Evolutionary conservation across 2,888 invertebrate species (phyloP).

Genomic region (Amphipoea oculea): DNA sequence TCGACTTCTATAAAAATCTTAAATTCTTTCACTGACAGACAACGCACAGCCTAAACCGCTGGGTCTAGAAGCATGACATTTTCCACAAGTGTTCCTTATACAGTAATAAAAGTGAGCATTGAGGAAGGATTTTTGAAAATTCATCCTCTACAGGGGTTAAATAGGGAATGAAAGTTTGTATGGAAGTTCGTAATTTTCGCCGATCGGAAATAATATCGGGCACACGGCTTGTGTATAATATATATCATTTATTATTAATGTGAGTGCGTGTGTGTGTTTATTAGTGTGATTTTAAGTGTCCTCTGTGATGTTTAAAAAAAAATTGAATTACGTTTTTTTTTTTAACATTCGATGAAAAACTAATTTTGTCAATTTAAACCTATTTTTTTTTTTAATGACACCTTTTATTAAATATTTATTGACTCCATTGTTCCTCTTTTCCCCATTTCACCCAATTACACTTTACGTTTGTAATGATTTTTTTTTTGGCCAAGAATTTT

Average conservation of each 20-base stretch:
- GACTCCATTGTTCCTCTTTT: neutral
- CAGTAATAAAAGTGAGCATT: neutral
- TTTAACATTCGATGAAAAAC: too few relatives aligned
- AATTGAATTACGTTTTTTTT: too few relatives aligned
- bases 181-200: neutral
- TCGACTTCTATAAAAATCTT: neutral
- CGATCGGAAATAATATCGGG: neutral
- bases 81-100: neutral
- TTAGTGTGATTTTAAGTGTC: too few relatives aligned
- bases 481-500: neutral
- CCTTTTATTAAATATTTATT: too few relatives aligned
- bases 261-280: too few relatives aligned
- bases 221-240: neutral
- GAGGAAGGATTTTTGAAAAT: neutral
- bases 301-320: too few relatives aligned
- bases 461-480: neutral
- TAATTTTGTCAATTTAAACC: neutral
- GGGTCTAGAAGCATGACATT: neutral
- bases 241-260: too few relatives aligned
- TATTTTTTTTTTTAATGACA: too few relatives aligned
- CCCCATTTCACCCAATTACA: conserved; percentile 1
- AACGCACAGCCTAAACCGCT: neutral
- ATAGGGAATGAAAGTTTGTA: neutral
- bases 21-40: neutral
- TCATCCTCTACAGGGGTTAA: neutral